phyloP scores from a whole-genome alignment of 1,140 invertebrate species.

The Cyclina sinensis region DNA sequence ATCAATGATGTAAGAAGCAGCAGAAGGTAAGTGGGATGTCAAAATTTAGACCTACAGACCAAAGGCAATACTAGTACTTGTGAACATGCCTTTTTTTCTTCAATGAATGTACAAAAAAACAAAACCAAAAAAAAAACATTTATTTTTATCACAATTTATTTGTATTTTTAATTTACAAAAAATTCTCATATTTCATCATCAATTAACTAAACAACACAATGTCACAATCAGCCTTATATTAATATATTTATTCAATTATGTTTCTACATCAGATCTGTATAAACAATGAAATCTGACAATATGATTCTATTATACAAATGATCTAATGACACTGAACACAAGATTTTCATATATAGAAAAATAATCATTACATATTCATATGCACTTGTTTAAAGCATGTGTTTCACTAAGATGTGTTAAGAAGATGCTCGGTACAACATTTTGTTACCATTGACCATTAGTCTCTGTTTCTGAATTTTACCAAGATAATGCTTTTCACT shows the following conservation, averaged over 20 bases:
- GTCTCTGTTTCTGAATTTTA: too few species aligned
- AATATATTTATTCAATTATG: background rate
- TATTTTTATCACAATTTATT: slow-evolving; percentile 2
- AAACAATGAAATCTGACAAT: slow-evolving; percentile 13
- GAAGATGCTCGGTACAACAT: background rate
- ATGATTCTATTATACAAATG: slow-evolving; percentile 13
- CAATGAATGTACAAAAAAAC: too few species aligned
- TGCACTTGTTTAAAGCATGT: background rate
- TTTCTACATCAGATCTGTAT: slow-evolving; percentile 12
- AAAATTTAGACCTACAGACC: too few species aligned
- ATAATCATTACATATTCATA: slow-evolving; percentile 1
- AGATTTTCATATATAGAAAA: slow-evolving; percentile 16
- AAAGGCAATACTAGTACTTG: too few species aligned
- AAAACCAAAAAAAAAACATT: background rate
- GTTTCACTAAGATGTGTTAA: background rate
- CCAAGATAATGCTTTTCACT: too few species aligned
- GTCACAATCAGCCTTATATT: background rate
- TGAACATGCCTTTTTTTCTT: too few species aligned
- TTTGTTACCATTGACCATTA: too few species aligned
- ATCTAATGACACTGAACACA: slow-evolving; percentile 17
- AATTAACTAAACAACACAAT: slow-evolving; percentile 31
- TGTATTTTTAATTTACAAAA: slow-evolving; percentile 45
- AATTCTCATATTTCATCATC: slow-evolving; percentile 42
- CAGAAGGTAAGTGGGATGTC: too few species aligned
- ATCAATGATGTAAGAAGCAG: too few species aligned